Conservation (phyloP, 2,888 invertebrate genomes). For the Eustalomyia histrio region DNA sequence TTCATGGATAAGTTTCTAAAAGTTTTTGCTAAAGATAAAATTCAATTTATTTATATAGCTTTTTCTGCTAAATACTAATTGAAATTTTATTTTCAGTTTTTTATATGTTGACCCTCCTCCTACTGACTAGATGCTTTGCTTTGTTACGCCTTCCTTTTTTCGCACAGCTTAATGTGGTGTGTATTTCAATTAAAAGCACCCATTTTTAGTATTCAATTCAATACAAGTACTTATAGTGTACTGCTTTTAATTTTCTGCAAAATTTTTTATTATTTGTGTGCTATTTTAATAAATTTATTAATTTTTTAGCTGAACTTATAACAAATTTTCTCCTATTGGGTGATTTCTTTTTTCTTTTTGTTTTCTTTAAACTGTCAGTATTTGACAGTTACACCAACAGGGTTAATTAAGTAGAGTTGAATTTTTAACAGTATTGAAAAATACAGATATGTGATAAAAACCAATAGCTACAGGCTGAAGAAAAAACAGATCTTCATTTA, state of each 20-base stretch:
- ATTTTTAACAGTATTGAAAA: no score
- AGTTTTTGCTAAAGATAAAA: not conserved
- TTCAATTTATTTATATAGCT: not conserved
- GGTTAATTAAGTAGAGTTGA: no score
- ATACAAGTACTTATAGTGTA: not conserved
- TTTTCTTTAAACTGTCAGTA: constrained; percentile 33
- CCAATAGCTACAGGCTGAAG: no score
- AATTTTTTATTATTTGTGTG: not conserved
- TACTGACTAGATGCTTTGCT: constrained; percentile 43
- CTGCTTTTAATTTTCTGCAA: not conserved
- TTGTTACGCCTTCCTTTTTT: constrained; percentile 62
- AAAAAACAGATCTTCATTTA: no score
- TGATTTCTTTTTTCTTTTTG: constrained; percentile 21
- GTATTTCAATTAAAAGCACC: not conserved
- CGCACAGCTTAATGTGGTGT: not conserved
- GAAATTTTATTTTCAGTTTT: not conserved
- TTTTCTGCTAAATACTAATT: not conserved
- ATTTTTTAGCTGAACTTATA: constrained; percentile 16
- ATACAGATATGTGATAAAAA: no score
- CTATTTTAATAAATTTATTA: not conserved
- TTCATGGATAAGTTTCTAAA: constrained; percentile 70
- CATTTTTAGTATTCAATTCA: not conserved
- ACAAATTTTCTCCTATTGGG: constrained; percentile 35
- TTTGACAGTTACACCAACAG: no score
- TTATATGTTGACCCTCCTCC: constrained; percentile 5